phyloP scores from a whole-genome alignment of 1,140 invertebrate genomes.

The Trichogramma pretiosum region DNA sequence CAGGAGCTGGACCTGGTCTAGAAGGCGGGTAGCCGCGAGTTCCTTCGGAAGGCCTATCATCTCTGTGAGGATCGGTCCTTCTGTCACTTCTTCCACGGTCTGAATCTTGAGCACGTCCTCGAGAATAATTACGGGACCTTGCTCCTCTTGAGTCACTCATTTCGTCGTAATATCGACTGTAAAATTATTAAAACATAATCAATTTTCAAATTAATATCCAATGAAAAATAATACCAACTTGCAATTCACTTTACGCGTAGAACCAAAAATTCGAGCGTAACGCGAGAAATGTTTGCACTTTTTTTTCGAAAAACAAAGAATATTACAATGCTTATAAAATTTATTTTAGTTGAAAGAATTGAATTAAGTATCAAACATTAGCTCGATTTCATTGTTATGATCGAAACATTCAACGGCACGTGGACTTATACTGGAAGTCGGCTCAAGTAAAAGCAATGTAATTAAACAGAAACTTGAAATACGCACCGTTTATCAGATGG shows the following conservation, averaged over 20 bases:
- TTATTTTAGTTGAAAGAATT: neutral
- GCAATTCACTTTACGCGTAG: too few species aligned
- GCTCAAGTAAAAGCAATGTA: neutral
- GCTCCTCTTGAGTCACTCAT: neutral
- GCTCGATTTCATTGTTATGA: neutral
- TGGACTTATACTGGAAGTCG: neutral
- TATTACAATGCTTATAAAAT: neutral
- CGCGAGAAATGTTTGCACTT: too few species aligned
- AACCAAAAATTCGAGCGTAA: neutral
- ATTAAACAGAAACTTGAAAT: neutral
- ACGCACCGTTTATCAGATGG: slow-evolving; percentile 12
- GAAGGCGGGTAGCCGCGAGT: neutral
- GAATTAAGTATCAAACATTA: neutral
- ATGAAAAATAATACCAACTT: neutral
- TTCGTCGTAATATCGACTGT: slow-evolving; percentile 14
- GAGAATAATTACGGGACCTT: neutral
- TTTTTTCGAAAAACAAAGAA: too few species aligned
- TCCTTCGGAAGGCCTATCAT: neutral
- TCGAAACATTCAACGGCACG: neutral
- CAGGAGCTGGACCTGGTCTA: neutral
- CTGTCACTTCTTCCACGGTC: neutral
- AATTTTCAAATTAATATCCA: neutral
- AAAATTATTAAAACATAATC: neutral
- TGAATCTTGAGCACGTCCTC: neutral
- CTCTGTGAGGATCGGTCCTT: neutral